Evolutionary conservation across 2,113 vertebrate species (phyloP).

Genomic region (Polypterus bichir): DNA sequence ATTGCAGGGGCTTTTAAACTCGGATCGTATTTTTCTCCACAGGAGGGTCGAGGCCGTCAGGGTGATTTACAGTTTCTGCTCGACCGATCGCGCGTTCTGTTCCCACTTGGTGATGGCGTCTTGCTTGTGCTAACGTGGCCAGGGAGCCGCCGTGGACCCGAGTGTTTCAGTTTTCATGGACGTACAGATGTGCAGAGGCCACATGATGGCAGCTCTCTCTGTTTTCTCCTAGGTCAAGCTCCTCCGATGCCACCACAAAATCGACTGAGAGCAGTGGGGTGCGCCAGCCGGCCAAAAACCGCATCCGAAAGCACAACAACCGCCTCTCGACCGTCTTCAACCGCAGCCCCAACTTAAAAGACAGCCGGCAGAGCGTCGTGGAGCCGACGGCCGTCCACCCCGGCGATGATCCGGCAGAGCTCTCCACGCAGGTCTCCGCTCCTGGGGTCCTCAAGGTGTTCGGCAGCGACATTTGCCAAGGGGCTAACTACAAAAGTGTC

Average conservation of each 20-base stretch:
- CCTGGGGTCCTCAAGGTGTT: slow-evolving; percentile 65
- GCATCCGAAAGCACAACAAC: slow-evolving; percentile 45
- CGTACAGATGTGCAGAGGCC: background rate
- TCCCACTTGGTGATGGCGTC: no score
- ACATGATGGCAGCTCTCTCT: background rate
- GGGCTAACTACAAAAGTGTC: slow-evolving; percentile 60
- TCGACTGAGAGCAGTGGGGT: slow-evolving; percentile 31
- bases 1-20: no score
- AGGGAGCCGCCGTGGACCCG: background rate
- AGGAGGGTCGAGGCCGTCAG: no score
- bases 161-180: background rate
- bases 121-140: no score
- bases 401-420: slow-evolving; percentile 48
- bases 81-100: no score
- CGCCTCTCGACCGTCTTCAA: slow-evolving; percentile 53
- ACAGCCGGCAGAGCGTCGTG: slow-evolving; percentile 13
- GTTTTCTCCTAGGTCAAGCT: slow-evolving; percentile 33
- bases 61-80: no score
- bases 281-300: slow-evolving; percentile 43
- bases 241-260: slow-evolving; percentile 30
- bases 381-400: slow-evolving; percentile 19
- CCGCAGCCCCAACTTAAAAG: slow-evolving; percentile 26
- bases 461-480: slow-evolving; percentile 53
- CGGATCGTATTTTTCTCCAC: no score
- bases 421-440: slow-evolving; percentile 58